phyloP scores from a whole-genome alignment of 1,140 invertebrate species.

The Sycobia sp. region DNA sequence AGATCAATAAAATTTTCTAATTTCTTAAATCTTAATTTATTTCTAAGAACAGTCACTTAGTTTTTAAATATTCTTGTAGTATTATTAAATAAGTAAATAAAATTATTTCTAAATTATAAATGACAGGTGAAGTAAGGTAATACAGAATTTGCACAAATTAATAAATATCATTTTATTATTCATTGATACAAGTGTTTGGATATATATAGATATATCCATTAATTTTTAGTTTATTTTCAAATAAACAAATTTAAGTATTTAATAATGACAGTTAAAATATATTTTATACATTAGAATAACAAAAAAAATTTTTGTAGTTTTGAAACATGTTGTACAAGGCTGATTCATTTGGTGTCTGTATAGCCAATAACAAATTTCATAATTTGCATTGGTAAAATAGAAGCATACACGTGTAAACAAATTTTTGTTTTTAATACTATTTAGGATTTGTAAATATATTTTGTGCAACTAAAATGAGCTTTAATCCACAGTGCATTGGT shows the following conservation, averaged over 20 bases:
- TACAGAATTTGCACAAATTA: conserved; percentile 4
- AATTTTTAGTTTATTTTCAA: conserved; percentile 1
- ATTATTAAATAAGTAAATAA: neutral
- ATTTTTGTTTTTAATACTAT: conserved; percentile 15
- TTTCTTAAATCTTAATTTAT: conserved; percentile 3
- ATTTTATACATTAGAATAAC: conserved; percentile 9
- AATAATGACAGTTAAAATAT: conserved; percentile 9
- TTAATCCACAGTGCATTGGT: conserved; percentile 32
- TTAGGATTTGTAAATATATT: conserved; percentile 27
- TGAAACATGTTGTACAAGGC: conserved; percentile 5
- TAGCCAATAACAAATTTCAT: conserved; percentile 11
- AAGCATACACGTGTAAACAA: conserved; percentile 21
- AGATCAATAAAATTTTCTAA: conserved; percentile 15
- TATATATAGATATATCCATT: neutral
- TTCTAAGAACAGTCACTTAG: neutral
- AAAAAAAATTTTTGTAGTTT: conserved; percentile 9
- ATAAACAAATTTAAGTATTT: conserved; percentile 4
- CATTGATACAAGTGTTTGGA: conserved; percentile 22
- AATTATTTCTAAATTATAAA: neutral
- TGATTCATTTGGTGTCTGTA: neutral
- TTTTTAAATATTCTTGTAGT: neutral
- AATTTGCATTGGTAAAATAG: conserved; percentile 3
- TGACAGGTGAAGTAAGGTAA: neutral
- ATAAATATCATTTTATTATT: conserved; percentile 24
- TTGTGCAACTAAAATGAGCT: conserved; percentile 33